Evolutionary conservation across 2,113 vertebrate species (phyloP), one percentile per base, ranked within the genome.

Genomic region (Electrona antarctica): DNA sequence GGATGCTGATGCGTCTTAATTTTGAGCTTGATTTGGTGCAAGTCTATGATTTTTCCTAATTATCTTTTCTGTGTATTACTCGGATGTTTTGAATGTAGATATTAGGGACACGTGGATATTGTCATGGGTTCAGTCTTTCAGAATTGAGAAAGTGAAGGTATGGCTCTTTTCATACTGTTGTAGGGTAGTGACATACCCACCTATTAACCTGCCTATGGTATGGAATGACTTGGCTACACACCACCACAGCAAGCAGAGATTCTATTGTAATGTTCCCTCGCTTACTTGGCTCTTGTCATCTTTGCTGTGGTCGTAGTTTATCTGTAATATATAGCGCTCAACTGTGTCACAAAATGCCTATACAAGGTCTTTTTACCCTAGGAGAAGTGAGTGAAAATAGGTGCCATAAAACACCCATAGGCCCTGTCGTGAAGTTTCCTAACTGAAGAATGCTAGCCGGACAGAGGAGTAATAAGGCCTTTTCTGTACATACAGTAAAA

Each of bases 161-260:
- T 67, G 49, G 47, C 21, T 63, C 58, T 46, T 64, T 74, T 68
- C 69, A 9, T 74, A 68, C 63, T 76, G 49, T 76, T 64, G 48
- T 72, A 64, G 12, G 21, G 61, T 72, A 62, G 56, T n/a, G 66
- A 61, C 10, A 41, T 58, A 69, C 57, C 60, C 51, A 50, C 12
- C 41, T 65, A 41, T 61, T 41, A 15, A 49, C 67, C 47, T 69
- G 67, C 52, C 56, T 73, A 63, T 82, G 67, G 56, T 13, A 64
- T 78, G 72, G 54, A 29, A 59, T 9, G 57, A 59, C 57, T 14
- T 15, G 9, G 57, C 54, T 56, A 56, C 54, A n/a, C n/a, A n/a
- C 8, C 7, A 33, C 28, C 58, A 11, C 21, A 8, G 59, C 55
- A 75, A 14, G 60, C 0, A 7, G 13, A 0, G 12, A 73, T 41